A percentile compares a stretch with the other conserved stretches of the same genome.
Evolutionary conservation across 2,113 vertebrate species (phyloP).

Genomic region (Lota lota): DNA sequence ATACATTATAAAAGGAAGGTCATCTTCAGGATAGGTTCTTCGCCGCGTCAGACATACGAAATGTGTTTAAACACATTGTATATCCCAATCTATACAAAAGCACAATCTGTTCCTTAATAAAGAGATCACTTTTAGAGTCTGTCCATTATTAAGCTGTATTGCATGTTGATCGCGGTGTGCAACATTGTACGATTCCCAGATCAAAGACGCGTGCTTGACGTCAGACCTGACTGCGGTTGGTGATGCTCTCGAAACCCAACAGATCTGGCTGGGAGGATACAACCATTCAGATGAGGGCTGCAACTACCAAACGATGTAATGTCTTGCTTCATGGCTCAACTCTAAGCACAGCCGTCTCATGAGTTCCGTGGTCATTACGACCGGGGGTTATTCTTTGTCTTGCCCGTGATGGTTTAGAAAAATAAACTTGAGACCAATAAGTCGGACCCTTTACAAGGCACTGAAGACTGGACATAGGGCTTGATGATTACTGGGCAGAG

Average conservation of each 20-base stretch:
- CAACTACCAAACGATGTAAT: constrained; percentile 52
- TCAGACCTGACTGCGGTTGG: constrained; percentile 49
- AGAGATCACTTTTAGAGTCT: too few relatives aligned
- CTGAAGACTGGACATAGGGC: constrained; percentile 17
- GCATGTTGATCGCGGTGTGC: too few relatives aligned
- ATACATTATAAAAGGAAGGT: too few relatives aligned
- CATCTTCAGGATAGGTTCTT: too few relatives aligned
- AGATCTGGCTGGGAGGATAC: constrained; percentile 50
- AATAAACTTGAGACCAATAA: neutral
- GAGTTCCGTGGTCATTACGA: constrained; percentile 22
- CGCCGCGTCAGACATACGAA: too few relatives aligned
- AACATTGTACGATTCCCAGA: too few relatives aligned
- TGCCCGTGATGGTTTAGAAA: neutral
- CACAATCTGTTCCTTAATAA: too few relatives aligned
- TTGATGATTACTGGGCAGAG: constrained; percentile 42
- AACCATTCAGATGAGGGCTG: constrained; percentile 29
- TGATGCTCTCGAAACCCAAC: constrained; percentile 37
- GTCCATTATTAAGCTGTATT: too few relatives aligned
- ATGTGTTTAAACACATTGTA: too few relatives aligned
- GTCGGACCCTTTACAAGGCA: neutral
- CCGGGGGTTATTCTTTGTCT: neutral
- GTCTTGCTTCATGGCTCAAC: constrained; percentile 40
- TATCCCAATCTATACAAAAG: too few relatives aligned
- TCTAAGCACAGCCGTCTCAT: constrained; percentile 28
- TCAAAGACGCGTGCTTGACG: constrained; percentile 42